Evolutionary conservation across 2,113 vertebrate genomes (phyloP).

Genomic region (Siniperca chuatsi): DNA sequence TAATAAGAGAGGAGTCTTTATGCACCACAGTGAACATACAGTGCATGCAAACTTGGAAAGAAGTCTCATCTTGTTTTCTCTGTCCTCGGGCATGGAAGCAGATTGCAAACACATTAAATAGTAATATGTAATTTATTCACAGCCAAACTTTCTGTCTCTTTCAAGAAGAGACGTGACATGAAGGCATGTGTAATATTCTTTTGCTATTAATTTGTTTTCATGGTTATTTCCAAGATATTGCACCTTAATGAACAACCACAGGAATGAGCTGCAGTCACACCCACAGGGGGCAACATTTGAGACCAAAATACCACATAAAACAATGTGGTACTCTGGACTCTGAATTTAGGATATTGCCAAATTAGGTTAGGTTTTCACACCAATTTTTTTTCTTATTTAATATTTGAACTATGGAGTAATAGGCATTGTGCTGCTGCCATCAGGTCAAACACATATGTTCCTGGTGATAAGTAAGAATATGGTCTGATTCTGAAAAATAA

Average conservation of each 20-base stretch:
- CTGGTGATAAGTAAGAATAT: not conserved
- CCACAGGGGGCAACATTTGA: constrained; percentile 33
- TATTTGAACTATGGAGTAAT: not conserved
- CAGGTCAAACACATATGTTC: not conserved
- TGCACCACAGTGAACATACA: constrained; percentile 16
- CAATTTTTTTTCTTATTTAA: not conserved
- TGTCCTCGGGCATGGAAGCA: constrained; percentile 72
- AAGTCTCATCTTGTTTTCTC: constrained; percentile 46
- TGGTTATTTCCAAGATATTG: constrained; percentile 16
- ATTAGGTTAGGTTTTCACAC: not conserved
- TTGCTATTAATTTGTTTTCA: not conserved
- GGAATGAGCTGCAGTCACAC: constrained; percentile 6
- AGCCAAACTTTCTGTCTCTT: constrained; percentile 50
- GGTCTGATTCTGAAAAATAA: not conserved
- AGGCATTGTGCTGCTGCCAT: not conserved
- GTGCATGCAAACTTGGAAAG: constrained; percentile 34
- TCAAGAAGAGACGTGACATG: constrained; percentile 23
- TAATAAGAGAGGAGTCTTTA: constrained; percentile 6
- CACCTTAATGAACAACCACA: constrained; percentile 2
- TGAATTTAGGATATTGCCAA: not conserved
- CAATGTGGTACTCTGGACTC: not conserved
- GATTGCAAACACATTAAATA: constrained; percentile 76
- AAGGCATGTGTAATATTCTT: constrained; percentile 19
- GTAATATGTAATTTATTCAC: constrained; percentile 61
- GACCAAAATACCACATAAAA: constrained; percentile 15